A percentile compares a stretch with the other conserved stretches of the same genome.
These are phyloP conservation scores for Arizona elegans DNA, from an alignment of 2,113 vertebrate species.

Conservation along the genomic window DNA sequence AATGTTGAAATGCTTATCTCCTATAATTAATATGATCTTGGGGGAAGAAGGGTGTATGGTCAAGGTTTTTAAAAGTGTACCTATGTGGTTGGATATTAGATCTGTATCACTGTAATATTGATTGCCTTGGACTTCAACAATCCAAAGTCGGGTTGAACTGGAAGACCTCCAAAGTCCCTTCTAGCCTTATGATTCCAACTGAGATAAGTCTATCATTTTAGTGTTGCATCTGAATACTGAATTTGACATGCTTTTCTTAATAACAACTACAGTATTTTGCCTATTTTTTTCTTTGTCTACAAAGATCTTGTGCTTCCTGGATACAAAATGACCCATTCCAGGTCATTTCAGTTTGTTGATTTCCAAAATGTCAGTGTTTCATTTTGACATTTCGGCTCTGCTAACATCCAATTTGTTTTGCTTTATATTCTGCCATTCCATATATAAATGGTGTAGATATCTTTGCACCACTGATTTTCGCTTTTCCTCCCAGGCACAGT, in stretches of 20 bases:
- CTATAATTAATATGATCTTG: not conserved
- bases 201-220: not conserved
- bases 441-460: not conserved
- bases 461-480: not conserved
- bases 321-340: not conserved
- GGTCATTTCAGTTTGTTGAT: not conserved
- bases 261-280: not conserved
- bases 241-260: not conserved
- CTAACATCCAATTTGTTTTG: not conserved
- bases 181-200: not conserved
- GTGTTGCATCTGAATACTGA: not conserved
- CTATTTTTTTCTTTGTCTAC: not conserved
- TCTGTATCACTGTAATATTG: not conserved
- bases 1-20: not conserved
- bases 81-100: not conserved
- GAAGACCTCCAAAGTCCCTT: not conserved
- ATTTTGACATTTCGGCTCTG: not conserved
- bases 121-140: not conserved
- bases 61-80: not conserved
- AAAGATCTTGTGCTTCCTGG: not conserved
- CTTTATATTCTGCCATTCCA: not conserved
- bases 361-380: not conserved
- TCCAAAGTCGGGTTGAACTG: not conserved
- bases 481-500: not conserved
- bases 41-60: not conserved